Evolutionary conservation across 2,888 invertebrate genomes (phyloP).

Genomic region (Drosophila emarginata): DNA sequence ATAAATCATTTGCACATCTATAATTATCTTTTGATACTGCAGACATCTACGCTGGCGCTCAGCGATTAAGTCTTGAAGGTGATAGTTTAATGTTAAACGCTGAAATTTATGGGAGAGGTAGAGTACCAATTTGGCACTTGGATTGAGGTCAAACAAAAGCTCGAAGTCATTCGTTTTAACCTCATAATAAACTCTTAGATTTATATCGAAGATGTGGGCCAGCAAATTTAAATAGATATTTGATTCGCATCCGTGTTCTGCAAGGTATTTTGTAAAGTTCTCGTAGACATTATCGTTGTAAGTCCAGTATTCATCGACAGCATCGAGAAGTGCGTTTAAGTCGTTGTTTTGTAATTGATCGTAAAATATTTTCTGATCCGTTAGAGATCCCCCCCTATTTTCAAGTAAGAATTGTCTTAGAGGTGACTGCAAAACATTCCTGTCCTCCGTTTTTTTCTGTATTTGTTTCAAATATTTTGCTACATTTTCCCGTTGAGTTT

Average conservation of each 20-base stretch:
- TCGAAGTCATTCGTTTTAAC: background rate
- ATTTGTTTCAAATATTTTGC: background rate
- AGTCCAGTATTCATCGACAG: background rate
- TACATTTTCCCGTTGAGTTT: background rate
- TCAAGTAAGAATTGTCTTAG: background rate
- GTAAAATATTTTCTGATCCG: no score
- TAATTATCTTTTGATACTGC: background rate
- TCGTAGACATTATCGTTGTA: background rate
- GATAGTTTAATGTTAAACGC: background rate
- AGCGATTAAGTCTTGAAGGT: background rate
- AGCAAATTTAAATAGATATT: background rate
- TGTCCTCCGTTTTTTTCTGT: background rate
- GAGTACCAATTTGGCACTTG: background rate
- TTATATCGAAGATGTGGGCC: background rate
- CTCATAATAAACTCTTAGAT: constrained; percentile 2
- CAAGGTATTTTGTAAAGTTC: background rate
- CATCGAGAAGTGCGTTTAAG: no score
- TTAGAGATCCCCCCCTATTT: background rate
- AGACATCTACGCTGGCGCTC: background rate
- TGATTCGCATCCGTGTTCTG: background rate
- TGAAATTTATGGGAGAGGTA: background rate
- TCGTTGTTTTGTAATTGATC: no score
- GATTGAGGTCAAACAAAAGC: background rate
- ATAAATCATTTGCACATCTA: background rate
- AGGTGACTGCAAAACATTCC: background rate